Base-by-base conservation (phyloP, 2,888 invertebrate species). In the Seira musarum region DNA sequence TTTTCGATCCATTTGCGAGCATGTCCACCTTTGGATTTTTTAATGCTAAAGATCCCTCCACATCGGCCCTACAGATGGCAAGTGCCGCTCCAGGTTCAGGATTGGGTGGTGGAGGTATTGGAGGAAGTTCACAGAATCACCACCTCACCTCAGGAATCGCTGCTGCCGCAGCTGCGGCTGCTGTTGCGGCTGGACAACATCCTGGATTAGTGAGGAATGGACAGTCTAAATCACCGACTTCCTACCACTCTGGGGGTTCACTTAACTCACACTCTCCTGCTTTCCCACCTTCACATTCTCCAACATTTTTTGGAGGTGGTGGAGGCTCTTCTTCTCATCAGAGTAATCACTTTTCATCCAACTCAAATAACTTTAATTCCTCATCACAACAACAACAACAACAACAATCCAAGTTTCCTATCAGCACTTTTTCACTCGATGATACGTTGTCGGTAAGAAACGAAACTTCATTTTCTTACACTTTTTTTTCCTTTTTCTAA, bases 381-480 rank as follows among this genome's bases (percentile, higher is more conserved):
- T 75, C 76, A 57, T 65, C 81, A n/a, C n/a, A n/a, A n/a, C n/a
- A n/a, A n/a, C n/a, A n/a, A n/a, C n/a, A n/a, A n/a, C n/a, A n/a
- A n/a, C n/a, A n/a, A n/a, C n/a, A n/a, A 15, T 77, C 80, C 19
- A 84, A 83, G 63, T 86, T 86, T 63, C 85, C 85, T 0, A 87
- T 87, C 68, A 85, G 86, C 61, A 86, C 85, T 6, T 87, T 87
- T 77, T 85, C 84, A 57, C 84, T 87, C 57, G 84, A 87, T 73
- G 87, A 87, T 24, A 85, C 85, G 17, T 65, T 84, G 15, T 83
- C 83, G 79, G 83, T 82, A 71, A 82, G 83, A 69, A n/a, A 40
- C 6, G 13, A 40, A 40, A 8, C 40, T 8, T 40, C 13, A 6
- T 40, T 40, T 40, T 6, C 6, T 40, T n/a, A n/a, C n/a, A n/a